These are phyloP conservation scores for Clarias laeviceps DNA, from an alignment of 2,797 vertebrate species.

Conservation along the genomic window DNA sequence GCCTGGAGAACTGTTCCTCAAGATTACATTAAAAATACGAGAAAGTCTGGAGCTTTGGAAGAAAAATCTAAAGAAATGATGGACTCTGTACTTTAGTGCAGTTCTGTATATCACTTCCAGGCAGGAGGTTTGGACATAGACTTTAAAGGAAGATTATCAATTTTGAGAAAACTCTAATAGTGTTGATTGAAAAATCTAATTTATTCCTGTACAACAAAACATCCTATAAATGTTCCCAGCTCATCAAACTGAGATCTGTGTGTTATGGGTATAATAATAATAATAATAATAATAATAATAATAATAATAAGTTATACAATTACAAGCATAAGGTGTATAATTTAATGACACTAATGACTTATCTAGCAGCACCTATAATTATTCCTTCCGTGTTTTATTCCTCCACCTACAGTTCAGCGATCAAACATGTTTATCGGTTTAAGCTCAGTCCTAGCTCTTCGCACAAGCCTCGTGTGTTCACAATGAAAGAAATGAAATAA, in stretches of 20 bases:
- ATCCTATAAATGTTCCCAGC: background rate
- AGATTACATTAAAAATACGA: too few species aligned
- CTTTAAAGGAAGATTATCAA: background rate
- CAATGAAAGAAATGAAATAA: background rate
- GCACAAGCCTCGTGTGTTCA: background rate
- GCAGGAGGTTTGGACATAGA: background rate
- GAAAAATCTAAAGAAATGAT: too few species aligned
- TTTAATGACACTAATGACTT: background rate
- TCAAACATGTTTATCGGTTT: too few species aligned
- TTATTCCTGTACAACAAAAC: background rate
- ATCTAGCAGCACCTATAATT: background rate
- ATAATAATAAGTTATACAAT: background rate
- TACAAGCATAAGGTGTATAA: conserved; percentile 7
- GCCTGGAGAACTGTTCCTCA: too few species aligned
- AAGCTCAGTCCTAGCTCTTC: background rate
- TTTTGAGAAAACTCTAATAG: background rate
- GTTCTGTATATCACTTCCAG: background rate
- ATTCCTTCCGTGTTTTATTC: background rate
- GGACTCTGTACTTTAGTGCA: too few species aligned
- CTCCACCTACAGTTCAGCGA: background rate
- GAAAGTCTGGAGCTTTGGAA: too few species aligned
- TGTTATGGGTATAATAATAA: background rate
- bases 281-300: background rate
- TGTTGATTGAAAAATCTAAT: background rate
- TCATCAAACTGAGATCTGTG: background rate